These are phyloP conservation scores for Procambarus clarkii DNA, from an alignment of 1,140 invertebrate species.

Conservation along the genomic window DNA sequence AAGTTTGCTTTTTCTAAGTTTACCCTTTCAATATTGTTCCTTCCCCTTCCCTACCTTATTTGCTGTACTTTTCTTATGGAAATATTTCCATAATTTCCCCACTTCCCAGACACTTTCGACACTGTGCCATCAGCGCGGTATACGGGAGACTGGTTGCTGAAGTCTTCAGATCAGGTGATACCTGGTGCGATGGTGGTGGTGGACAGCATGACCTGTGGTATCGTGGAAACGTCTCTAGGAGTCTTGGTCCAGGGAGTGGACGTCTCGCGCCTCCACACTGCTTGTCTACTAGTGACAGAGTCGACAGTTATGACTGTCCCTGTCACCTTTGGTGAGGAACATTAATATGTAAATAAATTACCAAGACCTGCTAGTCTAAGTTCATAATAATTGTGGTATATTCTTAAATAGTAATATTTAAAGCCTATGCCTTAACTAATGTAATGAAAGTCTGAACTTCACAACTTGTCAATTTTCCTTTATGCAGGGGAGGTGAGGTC, in stretches of 20 bases:
- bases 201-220: not conserved
- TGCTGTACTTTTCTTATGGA: too few species aligned
- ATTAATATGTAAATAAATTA: too few species aligned
- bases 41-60: too few species aligned
- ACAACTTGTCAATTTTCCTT: too few species aligned
- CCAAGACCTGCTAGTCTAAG: too few species aligned
- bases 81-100: too few species aligned
- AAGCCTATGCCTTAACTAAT: too few species aligned
- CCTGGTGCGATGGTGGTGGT: not conserved
- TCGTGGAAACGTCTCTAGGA: not conserved
- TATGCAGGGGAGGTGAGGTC: not conserved
- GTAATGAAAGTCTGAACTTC: too few species aligned
- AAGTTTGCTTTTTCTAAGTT: not conserved
- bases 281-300: not conserved
- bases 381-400: too few species aligned
- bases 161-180: not conserved
- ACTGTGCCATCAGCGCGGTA: not conserved
- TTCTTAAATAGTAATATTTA: too few species aligned
- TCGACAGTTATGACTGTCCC: not conserved
- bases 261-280: not conserved
- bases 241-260: conserved; percentile 11
- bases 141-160: not conserved
- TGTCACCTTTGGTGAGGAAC: not conserved
- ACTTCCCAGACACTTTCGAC: conserved; percentile 5
- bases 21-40: too few species aligned